A percentile compares a stretch with the other conserved stretches of the same genome.
These are phyloP conservation scores for Protophormia terraenovae DNA, from an alignment of 2,888 invertebrate genomes.

Conservation along the genomic window DNA sequence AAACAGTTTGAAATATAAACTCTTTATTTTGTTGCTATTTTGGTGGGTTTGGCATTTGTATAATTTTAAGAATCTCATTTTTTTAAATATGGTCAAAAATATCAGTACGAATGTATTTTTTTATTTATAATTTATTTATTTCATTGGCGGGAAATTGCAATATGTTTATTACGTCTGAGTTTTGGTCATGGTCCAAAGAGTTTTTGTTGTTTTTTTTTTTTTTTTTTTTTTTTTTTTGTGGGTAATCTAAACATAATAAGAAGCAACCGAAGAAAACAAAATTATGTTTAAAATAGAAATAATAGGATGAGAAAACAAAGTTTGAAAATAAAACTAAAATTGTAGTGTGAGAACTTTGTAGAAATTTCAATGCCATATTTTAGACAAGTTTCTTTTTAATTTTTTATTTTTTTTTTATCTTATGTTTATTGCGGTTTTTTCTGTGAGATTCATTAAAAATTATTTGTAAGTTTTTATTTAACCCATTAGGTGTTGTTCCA, in stretches of 20 bases:
- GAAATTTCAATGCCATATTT: slow-evolving; percentile 50
- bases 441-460: not conserved
- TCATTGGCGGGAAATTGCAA: slow-evolving; percentile 57
- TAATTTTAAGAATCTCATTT: slow-evolving; percentile 67
- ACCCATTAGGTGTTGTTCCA: too few species aligned
- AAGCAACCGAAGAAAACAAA: slow-evolving; percentile 47
- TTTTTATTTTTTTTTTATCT: not conserved
- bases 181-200: slow-evolving; percentile 67
- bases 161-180: slow-evolving; percentile 53
- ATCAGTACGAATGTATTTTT: slow-evolving; percentile 62
- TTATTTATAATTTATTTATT: slow-evolving; percentile 63
- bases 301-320: slow-evolving; percentile 58
- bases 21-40: slow-evolving; percentile 37
- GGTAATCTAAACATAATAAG: slow-evolving; percentile 53
- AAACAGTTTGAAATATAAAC: slow-evolving; percentile 3
- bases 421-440: not conserved
- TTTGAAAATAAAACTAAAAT: not conserved
- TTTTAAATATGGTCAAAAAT: slow-evolving; percentile 62
- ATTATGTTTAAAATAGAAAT: slow-evolving; percentile 69
- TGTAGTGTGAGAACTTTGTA: slow-evolving; percentile 47
- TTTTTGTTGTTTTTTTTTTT: slow-evolving; percentile 50
- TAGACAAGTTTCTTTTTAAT: not conserved
- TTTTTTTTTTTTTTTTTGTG: slow-evolving; percentile 68
- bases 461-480: not conserved
- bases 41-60: slow-evolving; percentile 68